Evolutionary conservation across 2,797 vertebrate genomes (phyloP), one percentile per base, ranked within the genome.

Genomic region (Myripristis murdjan): DNA sequence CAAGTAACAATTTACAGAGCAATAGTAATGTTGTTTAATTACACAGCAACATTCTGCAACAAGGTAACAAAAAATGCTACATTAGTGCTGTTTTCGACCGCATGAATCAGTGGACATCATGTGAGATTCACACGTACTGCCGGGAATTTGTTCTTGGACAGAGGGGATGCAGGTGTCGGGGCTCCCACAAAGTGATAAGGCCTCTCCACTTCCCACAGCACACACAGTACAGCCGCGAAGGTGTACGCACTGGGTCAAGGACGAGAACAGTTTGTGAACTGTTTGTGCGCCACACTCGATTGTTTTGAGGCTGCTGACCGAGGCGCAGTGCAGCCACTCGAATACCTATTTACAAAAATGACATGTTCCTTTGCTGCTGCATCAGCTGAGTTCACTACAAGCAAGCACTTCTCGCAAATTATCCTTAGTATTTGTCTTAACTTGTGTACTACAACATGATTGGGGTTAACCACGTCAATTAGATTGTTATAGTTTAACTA

Each of bases 151-250:
- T 71, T 59, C 75, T 87, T 85, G 86, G 77, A 92, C 89, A 71
- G 59, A 43, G 49, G 43, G 52, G 43, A 57, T 39, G 75, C 97
- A 99, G 97, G 92, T 98, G 98, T 79, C 52, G 37, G 46, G 87
- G 89, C 73, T 98, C 97, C 87, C 97, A 97, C 93, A 91, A 77
- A 57, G 56, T 20, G 93, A 91, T 93, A 91, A 93, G 82, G 69
- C 75, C 64, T 64, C 79, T 82, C 64, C 86, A 57, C 59, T 64
- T 79, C 70, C 55, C 58, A 20, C 39, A 70, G 82, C 80, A 85
- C 84, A 87, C 76, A 82, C 74, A 84, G 81, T 79, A 86, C 82
- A 76, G 11, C 59, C 56, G 61, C 57, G 74, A 49, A 64, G 53
- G 60, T 65, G 72, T 64, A 66, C 73, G 73, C 70, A 73, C 28